Conservation (phyloP, 1,140 invertebrate genomes). For the Tetramorium alpestre region DNA sequence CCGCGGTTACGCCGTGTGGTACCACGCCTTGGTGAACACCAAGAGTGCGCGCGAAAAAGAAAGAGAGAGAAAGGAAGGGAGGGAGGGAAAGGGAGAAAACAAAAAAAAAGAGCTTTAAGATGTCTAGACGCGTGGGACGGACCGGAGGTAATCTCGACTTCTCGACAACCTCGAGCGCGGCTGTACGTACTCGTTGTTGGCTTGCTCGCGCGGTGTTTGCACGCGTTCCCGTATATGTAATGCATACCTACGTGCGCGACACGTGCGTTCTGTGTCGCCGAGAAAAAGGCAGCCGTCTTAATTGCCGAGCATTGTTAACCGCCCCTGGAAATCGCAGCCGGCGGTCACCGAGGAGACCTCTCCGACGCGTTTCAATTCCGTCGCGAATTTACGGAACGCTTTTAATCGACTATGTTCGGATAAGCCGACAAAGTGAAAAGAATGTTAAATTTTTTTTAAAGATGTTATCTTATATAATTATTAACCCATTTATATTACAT, state of each 20-base stretch:
- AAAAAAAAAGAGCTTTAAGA: conserved; percentile 62
- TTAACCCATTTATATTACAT: not conserved
- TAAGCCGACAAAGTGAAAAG: not conserved
- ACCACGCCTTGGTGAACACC: conserved; percentile 68
- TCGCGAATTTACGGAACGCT: not conserved
- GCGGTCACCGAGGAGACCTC: not conserved
- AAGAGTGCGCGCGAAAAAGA: not conserved
- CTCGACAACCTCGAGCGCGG: conserved; percentile 13
- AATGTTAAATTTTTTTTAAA: not conserved
- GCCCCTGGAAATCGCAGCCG: not conserved
- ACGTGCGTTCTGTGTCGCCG: not conserved
- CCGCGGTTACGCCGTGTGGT: conserved; percentile 44
- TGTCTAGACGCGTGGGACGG: conserved; percentile 75
- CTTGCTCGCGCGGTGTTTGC: conserved; percentile 4
- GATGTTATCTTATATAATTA: not conserved
- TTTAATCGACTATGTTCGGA: not conserved
- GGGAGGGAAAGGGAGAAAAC: not conserved
- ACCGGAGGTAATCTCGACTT: conserved; percentile 63
- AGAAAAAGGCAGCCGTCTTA: not conserved
- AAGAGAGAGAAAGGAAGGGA: not conserved
- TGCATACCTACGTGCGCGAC: not conserved
- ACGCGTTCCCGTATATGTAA: conserved; percentile 1
- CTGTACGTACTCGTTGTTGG: not conserved
- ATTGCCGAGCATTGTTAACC: conserved; percentile 11
- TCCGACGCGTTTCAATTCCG: conserved; percentile 7